A percentile compares a stretch with the other conserved stretches of the same genome.
Evolutionary conservation across 2,113 vertebrate genomes (phyloP).

Genomic region (Pipra filicauda): DNA sequence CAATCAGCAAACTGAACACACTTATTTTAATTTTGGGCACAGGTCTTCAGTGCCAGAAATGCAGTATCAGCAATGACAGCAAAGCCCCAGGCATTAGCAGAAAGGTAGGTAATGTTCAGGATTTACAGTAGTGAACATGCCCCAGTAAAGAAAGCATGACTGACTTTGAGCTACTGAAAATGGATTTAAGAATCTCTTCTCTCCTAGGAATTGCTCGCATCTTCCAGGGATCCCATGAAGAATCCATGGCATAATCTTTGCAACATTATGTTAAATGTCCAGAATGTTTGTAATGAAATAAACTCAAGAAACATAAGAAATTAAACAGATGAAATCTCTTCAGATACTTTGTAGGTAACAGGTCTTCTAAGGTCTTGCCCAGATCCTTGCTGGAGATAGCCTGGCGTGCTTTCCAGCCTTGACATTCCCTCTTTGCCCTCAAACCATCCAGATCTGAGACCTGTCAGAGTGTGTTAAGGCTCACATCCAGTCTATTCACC

Average conservation of each 20-base stretch:
- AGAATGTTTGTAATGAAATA: background rate
- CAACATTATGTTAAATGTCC: background rate
- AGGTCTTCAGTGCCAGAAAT: background rate
- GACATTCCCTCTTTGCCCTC: constrained; percentile 30
- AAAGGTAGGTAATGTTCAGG: background rate
- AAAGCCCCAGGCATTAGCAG: background rate
- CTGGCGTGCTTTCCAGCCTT: background rate
- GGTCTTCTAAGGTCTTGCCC: constrained; percentile 21
- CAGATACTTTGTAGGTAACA: background rate
- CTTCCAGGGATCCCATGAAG: background rate
- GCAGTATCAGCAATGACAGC: background rate
- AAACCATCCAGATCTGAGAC: constrained; percentile 1
- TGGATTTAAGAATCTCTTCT: background rate
- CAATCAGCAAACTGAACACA: background rate
- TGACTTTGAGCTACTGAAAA: background rate
- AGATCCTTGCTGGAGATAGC: constrained; percentile 25
- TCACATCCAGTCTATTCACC: background rate
- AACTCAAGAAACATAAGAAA: background rate
- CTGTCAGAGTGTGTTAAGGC: background rate
- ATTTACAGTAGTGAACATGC: background rate
- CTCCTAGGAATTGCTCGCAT: background rate
- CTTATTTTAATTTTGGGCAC: background rate
- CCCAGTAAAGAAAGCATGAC: background rate
- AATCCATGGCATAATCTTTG: background rate
- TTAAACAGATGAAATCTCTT: background rate